Conservation (phyloP, 2,113 vertebrate species). For the Rhinogobius similis region DNA sequence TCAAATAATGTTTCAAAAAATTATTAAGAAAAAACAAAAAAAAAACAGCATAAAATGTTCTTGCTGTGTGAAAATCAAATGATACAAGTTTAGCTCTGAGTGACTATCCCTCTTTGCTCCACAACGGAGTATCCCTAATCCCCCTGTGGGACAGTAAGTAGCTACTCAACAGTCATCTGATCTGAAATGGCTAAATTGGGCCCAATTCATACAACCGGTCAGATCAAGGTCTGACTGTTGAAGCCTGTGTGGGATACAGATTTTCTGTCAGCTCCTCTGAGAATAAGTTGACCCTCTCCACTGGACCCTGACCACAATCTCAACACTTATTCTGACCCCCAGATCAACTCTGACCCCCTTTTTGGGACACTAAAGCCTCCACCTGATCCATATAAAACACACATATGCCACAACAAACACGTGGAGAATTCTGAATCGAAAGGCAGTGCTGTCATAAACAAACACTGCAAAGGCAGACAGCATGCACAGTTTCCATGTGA, state of each 20-base stretch:
- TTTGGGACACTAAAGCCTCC: conserved; percentile 17
- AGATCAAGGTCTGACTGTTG: not conserved
- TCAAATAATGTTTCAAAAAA: no score
- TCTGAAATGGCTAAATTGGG: conserved; percentile 25
- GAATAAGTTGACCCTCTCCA: conserved; percentile 52
- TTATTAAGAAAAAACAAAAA: no score
- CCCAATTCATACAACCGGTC: conserved; percentile 17
- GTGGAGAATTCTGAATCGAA: not conserved
- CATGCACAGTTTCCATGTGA: conserved; percentile 34
- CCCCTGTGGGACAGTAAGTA: not conserved
- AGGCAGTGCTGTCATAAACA: conserved; percentile 27
- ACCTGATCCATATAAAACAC: not conserved
- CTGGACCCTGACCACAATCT: conserved; percentile 21
- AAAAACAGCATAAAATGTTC: no score
- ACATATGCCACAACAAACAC: not conserved
- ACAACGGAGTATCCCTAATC: not conserved
- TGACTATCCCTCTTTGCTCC: not conserved
- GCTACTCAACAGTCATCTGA: not conserved
- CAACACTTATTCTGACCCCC: conserved; percentile 27
- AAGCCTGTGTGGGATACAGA: conserved; percentile 1
- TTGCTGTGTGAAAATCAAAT: not conserved
- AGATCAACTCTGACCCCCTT: conserved; percentile 41
- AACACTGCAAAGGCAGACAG: conserved; percentile 34
- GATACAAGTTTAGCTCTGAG: not conserved
- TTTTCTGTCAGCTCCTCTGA: conserved; percentile 24